A percentile compares a stretch with the other conserved stretches of the same genome.
These are phyloP conservation scores for Heteronetta atricapilla DNA, from an alignment of 2,113 vertebrate genomes.

Conservation along the genomic window DNA sequence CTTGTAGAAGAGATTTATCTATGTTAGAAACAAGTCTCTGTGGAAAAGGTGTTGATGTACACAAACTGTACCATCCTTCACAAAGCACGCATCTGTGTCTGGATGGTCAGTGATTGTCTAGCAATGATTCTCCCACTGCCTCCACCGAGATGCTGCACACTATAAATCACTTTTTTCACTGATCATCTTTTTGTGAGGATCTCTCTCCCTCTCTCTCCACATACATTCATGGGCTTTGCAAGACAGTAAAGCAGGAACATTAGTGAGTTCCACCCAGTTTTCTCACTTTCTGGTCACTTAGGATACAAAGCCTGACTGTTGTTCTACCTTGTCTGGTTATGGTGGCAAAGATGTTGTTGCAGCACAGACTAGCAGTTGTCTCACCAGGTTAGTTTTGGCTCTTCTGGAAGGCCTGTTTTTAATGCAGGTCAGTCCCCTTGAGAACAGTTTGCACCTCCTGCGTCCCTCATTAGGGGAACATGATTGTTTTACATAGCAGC, in stretches of 20 bases:
- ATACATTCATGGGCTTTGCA: neutral
- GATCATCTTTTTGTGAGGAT: neutral
- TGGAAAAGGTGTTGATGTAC: neutral
- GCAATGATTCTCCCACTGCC: neutral
- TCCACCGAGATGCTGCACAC: neutral
- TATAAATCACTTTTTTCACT: neutral
- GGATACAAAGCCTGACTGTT: too few species aligned
- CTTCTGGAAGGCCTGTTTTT: neutral
- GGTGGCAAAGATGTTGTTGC: neutral
- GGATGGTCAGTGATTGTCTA: neutral
- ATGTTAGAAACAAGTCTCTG: neutral
- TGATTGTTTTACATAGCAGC: neutral
- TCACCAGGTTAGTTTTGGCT: neutral
- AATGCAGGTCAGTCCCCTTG: rapidly evolving
- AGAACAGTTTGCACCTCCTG: neutral
- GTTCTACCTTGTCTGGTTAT: neutral
- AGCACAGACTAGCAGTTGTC: neutral
- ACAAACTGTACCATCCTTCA: neutral
- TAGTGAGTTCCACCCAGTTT: neutral
- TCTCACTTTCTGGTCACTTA: neutral
- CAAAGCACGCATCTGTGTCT: neutral
- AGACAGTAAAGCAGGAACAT: neutral
- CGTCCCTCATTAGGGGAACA: neutral
- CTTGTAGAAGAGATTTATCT: neutral
- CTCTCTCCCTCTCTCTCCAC: neutral